phyloP scores from a whole-genome alignment of 2,113 vertebrate species.

The Scopus umbretta region DNA sequence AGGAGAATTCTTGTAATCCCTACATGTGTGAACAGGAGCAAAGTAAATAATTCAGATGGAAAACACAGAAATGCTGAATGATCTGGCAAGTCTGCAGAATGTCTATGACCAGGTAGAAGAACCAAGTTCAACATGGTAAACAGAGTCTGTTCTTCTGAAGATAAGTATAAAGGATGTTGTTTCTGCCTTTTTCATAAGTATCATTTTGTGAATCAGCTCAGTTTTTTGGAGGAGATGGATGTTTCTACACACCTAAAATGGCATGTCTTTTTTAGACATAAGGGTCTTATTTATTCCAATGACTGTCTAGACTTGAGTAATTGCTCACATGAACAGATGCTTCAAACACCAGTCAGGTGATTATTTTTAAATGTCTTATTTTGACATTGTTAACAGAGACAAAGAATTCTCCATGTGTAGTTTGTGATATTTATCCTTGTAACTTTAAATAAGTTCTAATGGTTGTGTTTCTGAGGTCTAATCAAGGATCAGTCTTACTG shows the following conservation, averaged over 20 bases:
- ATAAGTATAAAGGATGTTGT: not conserved
- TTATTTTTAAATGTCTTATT: not conserved
- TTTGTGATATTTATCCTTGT: not conserved
- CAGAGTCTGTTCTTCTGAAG: not conserved
- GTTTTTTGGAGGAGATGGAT: not conserved
- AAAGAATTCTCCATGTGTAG: not conserved
- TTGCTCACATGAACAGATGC: not conserved
- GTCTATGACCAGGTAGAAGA: not conserved
- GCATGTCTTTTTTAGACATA: not conserved
- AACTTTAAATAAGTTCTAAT: not conserved
- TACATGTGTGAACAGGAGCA: not conserved
- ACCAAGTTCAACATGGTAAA: not conserved
- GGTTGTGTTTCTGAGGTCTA: not conserved
- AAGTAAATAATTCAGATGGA: not conserved
- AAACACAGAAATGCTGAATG: not conserved
- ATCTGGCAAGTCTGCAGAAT: not conserved
- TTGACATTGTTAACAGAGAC: not conserved
- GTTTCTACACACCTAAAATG: fast-evolving
- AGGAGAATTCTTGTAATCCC: not conserved
- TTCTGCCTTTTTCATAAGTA: not conserved
- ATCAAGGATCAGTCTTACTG: conserved; percentile 13
- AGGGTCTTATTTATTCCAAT: not conserved
- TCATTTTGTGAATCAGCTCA: not conserved
- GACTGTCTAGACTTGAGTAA: not conserved
- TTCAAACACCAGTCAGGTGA: not conserved